phyloP scores from a whole-genome alignment of 2,797 vertebrate species.

The Falco naumanni region DNA sequence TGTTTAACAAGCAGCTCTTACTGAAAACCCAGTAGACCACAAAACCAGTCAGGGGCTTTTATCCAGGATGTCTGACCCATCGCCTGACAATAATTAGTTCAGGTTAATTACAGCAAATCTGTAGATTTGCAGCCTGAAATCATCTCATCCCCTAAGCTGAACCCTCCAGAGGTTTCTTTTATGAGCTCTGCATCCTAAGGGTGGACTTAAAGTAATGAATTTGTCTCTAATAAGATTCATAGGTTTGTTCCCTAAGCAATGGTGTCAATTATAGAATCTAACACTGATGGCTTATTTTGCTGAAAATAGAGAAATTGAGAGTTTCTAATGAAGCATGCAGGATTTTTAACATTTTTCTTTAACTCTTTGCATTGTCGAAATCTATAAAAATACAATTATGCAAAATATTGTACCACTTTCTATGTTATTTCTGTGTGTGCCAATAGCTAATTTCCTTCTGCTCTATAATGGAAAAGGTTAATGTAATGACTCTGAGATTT shows the following conservation, averaged over 20 bases:
- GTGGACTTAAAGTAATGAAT: slow-evolving; percentile 83
- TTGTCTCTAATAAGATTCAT: slow-evolving; percentile 84
- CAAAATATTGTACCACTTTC: neutral
- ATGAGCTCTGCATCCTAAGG: slow-evolving; percentile 89
- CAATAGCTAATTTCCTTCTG: slow-evolving; percentile 40
- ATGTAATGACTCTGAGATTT: slow-evolving; percentile 50
- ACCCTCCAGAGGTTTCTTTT: slow-evolving; percentile 86
- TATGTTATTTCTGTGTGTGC: slow-evolving; percentile 42
- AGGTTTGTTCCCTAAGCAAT: slow-evolving; percentile 80
- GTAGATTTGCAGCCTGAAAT: slow-evolving; percentile 85
- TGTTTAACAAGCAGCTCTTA: slow-evolving; percentile 45
- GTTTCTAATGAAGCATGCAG: slow-evolving; percentile 53
- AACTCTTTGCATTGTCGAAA: slow-evolving; percentile 38
- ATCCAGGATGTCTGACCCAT: slow-evolving; percentile 77
- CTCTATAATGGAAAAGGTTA: slow-evolving; percentile 53
- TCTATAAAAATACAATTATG: neutral
- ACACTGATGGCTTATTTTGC: slow-evolving; percentile 77
- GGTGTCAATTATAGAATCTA: slow-evolving; percentile 78
- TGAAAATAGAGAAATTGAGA: slow-evolving; percentile 62
- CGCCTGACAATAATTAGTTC: slow-evolving; percentile 90
- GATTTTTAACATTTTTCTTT: slow-evolving; percentile 47
- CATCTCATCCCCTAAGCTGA: slow-evolving; percentile 75
- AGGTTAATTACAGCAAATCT: slow-evolving; percentile 97
- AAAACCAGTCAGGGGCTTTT: slow-evolving; percentile 66
- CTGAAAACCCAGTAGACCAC: slow-evolving; percentile 60